Conservation (phyloP, 2,113 vertebrate species). For the Dolichallabes microphthalmus region DNA sequence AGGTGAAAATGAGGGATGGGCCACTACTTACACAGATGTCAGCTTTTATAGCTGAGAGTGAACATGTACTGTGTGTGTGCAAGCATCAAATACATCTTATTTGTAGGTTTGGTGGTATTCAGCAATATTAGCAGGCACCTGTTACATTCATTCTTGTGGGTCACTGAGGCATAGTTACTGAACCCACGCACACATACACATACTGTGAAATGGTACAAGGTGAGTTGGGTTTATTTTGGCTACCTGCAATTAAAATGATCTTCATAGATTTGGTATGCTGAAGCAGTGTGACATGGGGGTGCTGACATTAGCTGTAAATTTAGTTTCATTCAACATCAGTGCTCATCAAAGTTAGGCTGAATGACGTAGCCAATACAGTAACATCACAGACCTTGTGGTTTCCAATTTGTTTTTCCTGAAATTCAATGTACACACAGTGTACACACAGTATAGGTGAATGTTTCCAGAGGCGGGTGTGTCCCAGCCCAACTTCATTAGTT, state of each 20-base stretch:
- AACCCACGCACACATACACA: conserved; percentile 40
- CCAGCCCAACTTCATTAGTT: neutral
- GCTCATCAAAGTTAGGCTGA: neutral
- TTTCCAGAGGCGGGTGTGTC: neutral
- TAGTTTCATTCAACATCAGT: neutral
- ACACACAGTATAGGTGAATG: conserved; percentile 1
- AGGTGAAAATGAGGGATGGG: conserved; percentile 55
- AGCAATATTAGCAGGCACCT: conserved; percentile 51
- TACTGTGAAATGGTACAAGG: conserved; percentile 23
- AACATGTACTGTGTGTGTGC: conserved; percentile 33
- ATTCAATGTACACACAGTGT: conserved; percentile 29
- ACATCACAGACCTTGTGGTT: neutral
- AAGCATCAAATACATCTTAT: conserved; percentile 49
- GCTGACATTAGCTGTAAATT: neutral
- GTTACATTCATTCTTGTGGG: conserved; percentile 50
- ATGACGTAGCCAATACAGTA: conserved; percentile 12
- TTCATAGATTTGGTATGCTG: conserved; percentile 31
- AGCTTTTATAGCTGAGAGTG: conserved; percentile 46
- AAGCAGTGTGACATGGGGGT: neutral
- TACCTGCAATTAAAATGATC: conserved; percentile 28
- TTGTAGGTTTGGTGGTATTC: conserved; percentile 41
- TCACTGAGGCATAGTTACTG: conserved; percentile 41
- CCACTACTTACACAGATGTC: conserved; percentile 47
- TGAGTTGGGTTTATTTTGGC: conserved; percentile 2
- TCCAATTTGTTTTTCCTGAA: neutral